Evolutionary conservation across 2,797 vertebrate genomes (phyloP).

Genomic region (Anisognathus igniventris): DNA sequence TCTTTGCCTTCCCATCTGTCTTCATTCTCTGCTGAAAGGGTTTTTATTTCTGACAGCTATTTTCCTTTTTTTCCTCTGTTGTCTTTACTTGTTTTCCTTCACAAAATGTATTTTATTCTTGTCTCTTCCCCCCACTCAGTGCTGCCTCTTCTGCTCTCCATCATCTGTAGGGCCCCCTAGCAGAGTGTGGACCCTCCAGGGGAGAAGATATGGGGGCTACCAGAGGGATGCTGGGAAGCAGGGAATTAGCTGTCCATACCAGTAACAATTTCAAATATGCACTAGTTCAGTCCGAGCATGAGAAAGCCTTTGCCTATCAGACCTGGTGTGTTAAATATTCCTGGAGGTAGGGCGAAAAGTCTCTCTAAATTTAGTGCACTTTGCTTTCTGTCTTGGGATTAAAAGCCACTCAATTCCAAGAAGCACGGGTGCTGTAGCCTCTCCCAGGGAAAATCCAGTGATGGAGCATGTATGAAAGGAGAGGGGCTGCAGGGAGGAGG

Average conservation of each 20-base stretch:
- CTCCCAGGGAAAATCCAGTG: background rate
- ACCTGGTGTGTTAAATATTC: background rate
- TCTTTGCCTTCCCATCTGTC: background rate
- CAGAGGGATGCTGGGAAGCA: background rate
- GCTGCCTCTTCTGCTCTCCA: background rate
- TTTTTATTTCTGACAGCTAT: background rate
- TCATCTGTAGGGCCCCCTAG: background rate
- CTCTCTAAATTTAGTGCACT: background rate
- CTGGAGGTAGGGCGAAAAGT: background rate
- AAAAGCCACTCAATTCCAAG: background rate
- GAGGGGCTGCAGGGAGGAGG: background rate
- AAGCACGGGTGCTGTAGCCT: rapidly evolving
- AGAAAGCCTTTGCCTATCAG: background rate
- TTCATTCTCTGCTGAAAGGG: background rate
- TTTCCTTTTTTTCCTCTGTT: background rate
- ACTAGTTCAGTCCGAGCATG: rapidly evolving
- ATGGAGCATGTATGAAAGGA: background rate
- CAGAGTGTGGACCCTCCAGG: background rate
- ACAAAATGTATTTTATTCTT: background rate
- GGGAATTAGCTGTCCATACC: background rate
- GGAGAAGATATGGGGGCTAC: background rate
- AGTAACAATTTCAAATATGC: background rate
- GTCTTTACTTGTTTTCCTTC: background rate
- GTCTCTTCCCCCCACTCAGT: background rate
- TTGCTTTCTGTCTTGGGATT: background rate